Conservation (phyloP, 37 sponge, comb jelly and placozoan genomes). For the Aplysina aerophoba region DNA sequence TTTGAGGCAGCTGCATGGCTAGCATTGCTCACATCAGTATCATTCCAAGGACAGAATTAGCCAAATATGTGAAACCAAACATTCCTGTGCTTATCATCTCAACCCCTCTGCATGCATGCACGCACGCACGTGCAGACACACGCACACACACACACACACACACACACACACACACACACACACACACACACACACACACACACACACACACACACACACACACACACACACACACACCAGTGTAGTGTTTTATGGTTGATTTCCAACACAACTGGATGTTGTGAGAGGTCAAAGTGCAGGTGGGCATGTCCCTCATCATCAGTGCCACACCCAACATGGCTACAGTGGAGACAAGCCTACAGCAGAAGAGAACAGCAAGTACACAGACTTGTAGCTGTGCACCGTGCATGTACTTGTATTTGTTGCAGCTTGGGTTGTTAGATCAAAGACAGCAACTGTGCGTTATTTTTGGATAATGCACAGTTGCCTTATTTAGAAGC, state of each 20-base stretch:
- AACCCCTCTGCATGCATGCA: not conserved
- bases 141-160: conserved; percentile 12
- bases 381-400: too few species aligned
- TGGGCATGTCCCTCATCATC: conserved; percentile 60
- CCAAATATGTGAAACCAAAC: too few species aligned
- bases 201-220: conserved; percentile 8
- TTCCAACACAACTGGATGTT: conserved; percentile 62
- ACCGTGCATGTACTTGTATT: too few species aligned
- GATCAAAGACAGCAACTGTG: too few species aligned
- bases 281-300: conserved; percentile 53
- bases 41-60: too few species aligned
- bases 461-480: too few species aligned
- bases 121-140: not conserved
- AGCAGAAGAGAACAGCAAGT: not conserved
- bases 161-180: conserved; percentile 32
- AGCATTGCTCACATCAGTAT: too few species aligned
- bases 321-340: conserved; percentile 71
- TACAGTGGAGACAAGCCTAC: conserved; percentile 72
- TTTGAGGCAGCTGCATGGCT: too few species aligned
- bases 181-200: not conserved
- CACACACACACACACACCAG: conserved; percentile 45
- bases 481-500: too few species aligned
- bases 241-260: conserved; percentile 49
- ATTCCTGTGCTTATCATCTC: not conserved
- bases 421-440: too few species aligned